These are phyloP conservation scores for Aricia agestis DNA, from an alignment of 1,140 invertebrate species.

Conservation along the genomic window DNA sequence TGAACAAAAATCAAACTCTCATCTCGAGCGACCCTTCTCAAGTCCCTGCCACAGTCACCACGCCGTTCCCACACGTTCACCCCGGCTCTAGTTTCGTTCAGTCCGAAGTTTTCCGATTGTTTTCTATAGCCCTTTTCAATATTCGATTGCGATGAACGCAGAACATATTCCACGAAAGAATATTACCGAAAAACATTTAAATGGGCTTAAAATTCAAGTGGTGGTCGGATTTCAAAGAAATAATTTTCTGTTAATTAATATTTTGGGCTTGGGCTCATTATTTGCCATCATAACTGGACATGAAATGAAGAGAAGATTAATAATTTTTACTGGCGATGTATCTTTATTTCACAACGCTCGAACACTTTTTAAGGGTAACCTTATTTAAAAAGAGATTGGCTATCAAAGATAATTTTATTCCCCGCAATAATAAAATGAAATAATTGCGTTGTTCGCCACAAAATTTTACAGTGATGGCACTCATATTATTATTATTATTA, in stretches of 20 bases:
- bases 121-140: slow-evolving; percentile 20
- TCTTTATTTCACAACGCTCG: neutral
- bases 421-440: too few relatives aligned
- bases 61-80: neutral
- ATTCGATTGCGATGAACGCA: slow-evolving; percentile 2
- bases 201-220: neutral
- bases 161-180: neutral
- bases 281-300: neutral
- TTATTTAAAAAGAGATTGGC: neutral
- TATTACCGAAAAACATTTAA: neutral
- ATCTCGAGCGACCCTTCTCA: slow-evolving; percentile 16
- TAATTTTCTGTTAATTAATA: neutral
- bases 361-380: neutral
- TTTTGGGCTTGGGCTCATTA: neutral
- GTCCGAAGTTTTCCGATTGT: slow-evolving; percentile 13
- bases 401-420: too few relatives aligned
- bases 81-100: slow-evolving; percentile 7
- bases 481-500: too few relatives aligned
- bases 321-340: neutral
- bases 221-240: neutral
- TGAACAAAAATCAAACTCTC: slow-evolving; percentile 11
- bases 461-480: too few relatives aligned
- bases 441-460: too few relatives aligned
- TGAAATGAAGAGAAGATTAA: neutral
- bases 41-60: slow-evolving; percentile 19